A percentile compares a stretch with the other conserved stretches of the same genome.
phyloP scores from a whole-genome alignment of 2,888 invertebrate genomes.

The Ophioninae sp. region DNA sequence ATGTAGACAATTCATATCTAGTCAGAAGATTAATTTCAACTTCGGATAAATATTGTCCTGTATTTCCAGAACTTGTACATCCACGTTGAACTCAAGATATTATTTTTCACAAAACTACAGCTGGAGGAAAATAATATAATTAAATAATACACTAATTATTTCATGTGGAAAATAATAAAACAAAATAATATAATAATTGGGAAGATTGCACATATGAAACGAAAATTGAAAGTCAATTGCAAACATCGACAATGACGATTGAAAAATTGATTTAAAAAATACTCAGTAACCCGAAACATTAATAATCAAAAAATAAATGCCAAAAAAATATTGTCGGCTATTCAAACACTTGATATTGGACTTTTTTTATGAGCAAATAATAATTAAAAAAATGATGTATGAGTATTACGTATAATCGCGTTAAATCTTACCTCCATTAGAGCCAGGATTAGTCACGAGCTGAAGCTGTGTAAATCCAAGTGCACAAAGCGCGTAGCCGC shows the following conservation, averaged over 20 bases:
- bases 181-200: not conserved
- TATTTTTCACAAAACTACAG: too few relatives aligned
- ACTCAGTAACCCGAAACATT: not conserved
- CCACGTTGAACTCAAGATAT: too few relatives aligned
- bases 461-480: conserved; percentile 15
- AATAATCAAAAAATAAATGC: not conserved
- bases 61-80: not conserved
- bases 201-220: not conserved
- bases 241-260: not conserved
- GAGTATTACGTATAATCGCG: not conserved
- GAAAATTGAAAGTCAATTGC: not conserved
- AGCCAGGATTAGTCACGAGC: conserved; percentile 7
- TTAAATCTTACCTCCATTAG: conserved; percentile 22
- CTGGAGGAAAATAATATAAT: too few relatives aligned
- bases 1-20: not conserved
- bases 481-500: conserved; percentile 33
- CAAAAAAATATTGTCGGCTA: not conserved
- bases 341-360: not conserved
- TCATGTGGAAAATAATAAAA: too few relatives aligned
- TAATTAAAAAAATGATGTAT: not conserved
- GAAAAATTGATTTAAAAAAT: not conserved
- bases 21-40: not conserved
- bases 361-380: not conserved
- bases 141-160: too few relatives aligned
- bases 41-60: too few relatives aligned